Percentiles rank a stretch among this genome's conserved stretches.
phyloP scores from a whole-genome alignment of 1,140 invertebrate genomes.

The Bombus vancouverensis region DNA sequence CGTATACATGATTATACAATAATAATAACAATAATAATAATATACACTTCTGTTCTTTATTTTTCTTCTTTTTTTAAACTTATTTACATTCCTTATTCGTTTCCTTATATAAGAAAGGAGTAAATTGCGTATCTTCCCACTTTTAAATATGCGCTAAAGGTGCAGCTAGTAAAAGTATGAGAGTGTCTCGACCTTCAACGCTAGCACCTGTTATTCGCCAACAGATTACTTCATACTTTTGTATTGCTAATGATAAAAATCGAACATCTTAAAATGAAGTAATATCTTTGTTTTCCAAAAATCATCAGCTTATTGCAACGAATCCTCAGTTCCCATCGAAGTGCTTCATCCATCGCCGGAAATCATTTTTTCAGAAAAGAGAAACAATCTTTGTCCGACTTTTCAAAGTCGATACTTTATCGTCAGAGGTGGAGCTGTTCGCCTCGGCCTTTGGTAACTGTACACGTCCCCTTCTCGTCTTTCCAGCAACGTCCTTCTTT shows the following conservation, averaged over 20 bases:
- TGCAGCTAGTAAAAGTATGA: slow-evolving; percentile 22
- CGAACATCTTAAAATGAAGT: not conserved
- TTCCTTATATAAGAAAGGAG: not conserved
- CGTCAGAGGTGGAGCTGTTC: slow-evolving; percentile 60
- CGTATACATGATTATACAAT: too few relatives aligned
- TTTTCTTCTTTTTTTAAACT: not conserved
- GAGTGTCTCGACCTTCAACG: slow-evolving; percentile 37
- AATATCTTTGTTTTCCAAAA: not conserved
- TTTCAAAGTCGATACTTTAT: slow-evolving; percentile 55
- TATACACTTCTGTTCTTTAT: not conserved
- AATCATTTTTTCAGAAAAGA: not conserved
- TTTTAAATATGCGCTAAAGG: not conserved
- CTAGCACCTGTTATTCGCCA: not conserved
- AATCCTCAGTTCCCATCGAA: not conserved
- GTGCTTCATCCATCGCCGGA: not conserved
- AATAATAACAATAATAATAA: too few relatives aligned
- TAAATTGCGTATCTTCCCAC: not conserved
- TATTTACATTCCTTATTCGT: too few relatives aligned
- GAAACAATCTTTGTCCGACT: slow-evolving; percentile 63
- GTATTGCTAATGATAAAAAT: not conserved
- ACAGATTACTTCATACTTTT: not conserved
- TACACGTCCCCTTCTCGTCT: slow-evolving; percentile 56
- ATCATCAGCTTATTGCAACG: not conserved
- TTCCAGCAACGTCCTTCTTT: slow-evolving; percentile 35
- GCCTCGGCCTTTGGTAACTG: slow-evolving; percentile 69